phyloP scores from a whole-genome alignment of 64 coral and sea anemone species.

The Pachyseris speciosa region DNA sequence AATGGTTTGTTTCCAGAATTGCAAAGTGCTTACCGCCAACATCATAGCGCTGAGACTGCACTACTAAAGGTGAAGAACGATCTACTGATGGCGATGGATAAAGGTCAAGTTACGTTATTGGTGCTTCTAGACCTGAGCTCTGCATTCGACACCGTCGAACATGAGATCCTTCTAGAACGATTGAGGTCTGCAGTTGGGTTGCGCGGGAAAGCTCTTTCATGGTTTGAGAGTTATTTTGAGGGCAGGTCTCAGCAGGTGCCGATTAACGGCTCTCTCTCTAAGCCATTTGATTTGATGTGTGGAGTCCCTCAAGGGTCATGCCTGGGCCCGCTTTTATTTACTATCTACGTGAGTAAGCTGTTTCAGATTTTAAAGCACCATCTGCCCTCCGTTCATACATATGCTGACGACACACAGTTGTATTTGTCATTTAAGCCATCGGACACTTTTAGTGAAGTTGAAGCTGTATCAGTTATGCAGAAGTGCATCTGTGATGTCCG shows the following conservation, averaged over 20 bases:
- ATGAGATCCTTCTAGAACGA: constrained; percentile 27
- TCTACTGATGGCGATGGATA: constrained; percentile 55
- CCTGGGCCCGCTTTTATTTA: constrained; percentile 27
- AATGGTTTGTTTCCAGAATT: constrained; percentile 66
- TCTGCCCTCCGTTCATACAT: background rate
- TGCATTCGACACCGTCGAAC: constrained; percentile 8
- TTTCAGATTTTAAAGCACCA: constrained; percentile 31
- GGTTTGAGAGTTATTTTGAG: constrained; percentile 6
- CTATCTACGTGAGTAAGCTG: constrained; percentile 29
- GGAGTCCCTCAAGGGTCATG: constrained; percentile 37
- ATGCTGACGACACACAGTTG: constrained; percentile 67
- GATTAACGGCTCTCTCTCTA: constrained; percentile 5
- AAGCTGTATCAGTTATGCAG: constrained; percentile 35
- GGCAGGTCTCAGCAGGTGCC: constrained; percentile 16
- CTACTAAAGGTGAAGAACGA: constrained; percentile 61
- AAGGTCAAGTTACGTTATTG: constrained; percentile 46
- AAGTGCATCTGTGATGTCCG: constrained; percentile 43
- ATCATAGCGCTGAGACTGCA: constrained; percentile 65
- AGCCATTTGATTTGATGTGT: background rate
- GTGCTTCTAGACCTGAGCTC: constrained; percentile 18
- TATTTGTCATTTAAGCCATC: constrained; percentile 23
- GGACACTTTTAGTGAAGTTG: background rate
- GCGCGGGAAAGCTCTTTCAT: background rate
- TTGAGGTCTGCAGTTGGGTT: background rate
- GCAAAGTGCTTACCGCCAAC: constrained; percentile 53